phyloP scores from a whole-genome alignment of 2,113 vertebrate genomes.

The Cisticola juncidis region DNA sequence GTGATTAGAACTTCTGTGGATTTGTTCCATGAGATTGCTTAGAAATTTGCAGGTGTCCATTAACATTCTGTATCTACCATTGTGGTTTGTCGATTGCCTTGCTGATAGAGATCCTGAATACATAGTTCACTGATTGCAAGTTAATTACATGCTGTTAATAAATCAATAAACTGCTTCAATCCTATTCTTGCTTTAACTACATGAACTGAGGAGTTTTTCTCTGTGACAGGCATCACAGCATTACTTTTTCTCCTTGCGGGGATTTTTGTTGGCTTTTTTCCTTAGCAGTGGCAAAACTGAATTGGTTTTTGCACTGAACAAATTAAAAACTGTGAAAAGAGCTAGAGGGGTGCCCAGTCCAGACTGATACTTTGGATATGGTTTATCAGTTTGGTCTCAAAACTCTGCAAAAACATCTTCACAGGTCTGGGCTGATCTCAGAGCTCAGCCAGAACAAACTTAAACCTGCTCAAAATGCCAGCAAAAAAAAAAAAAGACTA shows the following conservation, averaged over 20 bases:
- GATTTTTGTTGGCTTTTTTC: neutral
- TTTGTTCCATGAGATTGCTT: neutral
- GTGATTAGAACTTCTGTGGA: neutral
- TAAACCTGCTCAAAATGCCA: neutral
- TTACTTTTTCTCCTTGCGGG: neutral
- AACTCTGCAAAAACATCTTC: neutral
- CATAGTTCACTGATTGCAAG: constrained; percentile 24
- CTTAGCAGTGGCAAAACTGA: neutral
- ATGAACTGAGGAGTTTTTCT: constrained; percentile 1
- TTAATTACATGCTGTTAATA: constrained; percentile 57
- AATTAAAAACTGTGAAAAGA: constrained; percentile 4
- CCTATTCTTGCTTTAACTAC: constrained; percentile 1
- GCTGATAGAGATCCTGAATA: constrained; percentile 24
- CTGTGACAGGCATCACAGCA: neutral
- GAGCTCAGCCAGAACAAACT: neutral
- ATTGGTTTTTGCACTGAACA: neutral
- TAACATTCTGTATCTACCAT: neutral
- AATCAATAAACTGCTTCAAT: constrained; percentile 33
- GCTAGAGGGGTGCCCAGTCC: neutral
- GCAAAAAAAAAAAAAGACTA: neutral
- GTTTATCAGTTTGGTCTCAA: neutral
- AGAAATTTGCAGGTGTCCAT: neutral
- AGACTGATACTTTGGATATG: neutral
- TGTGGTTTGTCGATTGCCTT: neutral
- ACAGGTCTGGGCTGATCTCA: neutral